These are phyloP conservation scores for Patella pellucida DNA, from an alignment of 2,888 invertebrate species.

Conservation along the genomic window DNA sequence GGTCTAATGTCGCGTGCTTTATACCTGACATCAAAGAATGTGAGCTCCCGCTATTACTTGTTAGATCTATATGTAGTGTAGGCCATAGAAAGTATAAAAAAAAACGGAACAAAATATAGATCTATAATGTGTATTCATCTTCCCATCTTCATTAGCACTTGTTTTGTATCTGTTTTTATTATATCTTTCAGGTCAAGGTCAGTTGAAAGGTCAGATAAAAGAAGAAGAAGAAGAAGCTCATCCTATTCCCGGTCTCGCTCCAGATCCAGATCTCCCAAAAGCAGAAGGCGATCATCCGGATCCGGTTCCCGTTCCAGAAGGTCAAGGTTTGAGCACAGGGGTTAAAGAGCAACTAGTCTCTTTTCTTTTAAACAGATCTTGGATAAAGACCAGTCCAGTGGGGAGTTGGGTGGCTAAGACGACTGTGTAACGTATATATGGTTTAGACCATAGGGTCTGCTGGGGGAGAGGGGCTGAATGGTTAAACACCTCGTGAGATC, in stretches of 20 bases:
- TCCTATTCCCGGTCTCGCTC: conserved; percentile 34
- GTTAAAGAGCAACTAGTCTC: not conserved
- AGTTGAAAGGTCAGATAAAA: not conserved
- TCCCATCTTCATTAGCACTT: not conserved
- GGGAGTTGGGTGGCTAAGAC: too few relatives aligned
- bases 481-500: too few relatives aligned
- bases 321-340: conserved; percentile 47
- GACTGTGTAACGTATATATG: too few relatives aligned
- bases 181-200: conserved; percentile 16
- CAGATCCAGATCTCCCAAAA: conserved; percentile 38
- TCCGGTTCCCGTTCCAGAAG: conserved; percentile 26
- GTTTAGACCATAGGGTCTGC: too few relatives aligned
- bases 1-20: too few relatives aligned
- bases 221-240: conserved; percentile 16
- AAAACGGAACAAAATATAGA: too few relatives aligned
- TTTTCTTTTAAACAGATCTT: not conserved
- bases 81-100: too few relatives aligned
- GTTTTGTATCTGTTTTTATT: not conserved
- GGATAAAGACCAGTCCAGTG: not conserved
- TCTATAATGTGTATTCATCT: not conserved
- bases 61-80: too few relatives aligned
- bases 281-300: conserved; percentile 16
- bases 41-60: too few relatives aligned
- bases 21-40: too few relatives aligned
- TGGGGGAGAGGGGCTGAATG: too few relatives aligned